Evolutionary conservation across 1,140 invertebrate genomes (phyloP).

Genomic region (Caenorhabditis tropicalis): DNA sequence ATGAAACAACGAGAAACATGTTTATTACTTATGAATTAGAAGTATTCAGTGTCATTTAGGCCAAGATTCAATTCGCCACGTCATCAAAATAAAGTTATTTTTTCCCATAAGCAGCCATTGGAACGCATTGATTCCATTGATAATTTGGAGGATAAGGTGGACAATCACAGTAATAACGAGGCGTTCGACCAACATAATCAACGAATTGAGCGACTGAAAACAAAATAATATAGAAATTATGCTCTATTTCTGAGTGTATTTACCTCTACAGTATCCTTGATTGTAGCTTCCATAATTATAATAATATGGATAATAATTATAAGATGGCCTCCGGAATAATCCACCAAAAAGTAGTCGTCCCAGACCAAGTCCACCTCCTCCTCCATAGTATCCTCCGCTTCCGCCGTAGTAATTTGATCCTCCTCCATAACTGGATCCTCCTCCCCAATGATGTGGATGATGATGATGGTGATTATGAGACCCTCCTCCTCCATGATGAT

Average conservation of each 20-base stretch:
- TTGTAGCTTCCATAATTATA: slow-evolving; percentile 8
- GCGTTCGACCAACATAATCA: background rate
- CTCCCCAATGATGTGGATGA: background rate
- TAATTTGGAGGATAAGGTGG: slow-evolving; percentile 28
- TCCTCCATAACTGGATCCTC: background rate
- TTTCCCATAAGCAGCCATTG: background rate
- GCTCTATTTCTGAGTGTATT: background rate
- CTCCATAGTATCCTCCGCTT: background rate
- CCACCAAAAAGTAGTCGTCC: background rate
- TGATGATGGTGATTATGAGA: background rate
- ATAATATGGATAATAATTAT: background rate
- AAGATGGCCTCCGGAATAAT: background rate
- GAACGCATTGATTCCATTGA: slow-evolving; percentile 29
- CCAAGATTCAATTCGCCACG: background rate
- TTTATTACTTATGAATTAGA: background rate
- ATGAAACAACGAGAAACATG: background rate
- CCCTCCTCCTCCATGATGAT: background rate
- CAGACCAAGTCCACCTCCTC: background rate
- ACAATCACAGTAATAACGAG: slow-evolving; percentile 17
- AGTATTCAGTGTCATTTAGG: background rate
- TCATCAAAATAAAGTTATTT: background rate
- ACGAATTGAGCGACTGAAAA: slow-evolving; percentile 10
- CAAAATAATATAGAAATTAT: background rate
- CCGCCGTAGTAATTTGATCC: background rate
- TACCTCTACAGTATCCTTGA: slow-evolving; percentile 9